Evolutionary conservation across 2,888 invertebrate species (phyloP).

Genomic region (Rambutsinella grinnellia): DNA sequence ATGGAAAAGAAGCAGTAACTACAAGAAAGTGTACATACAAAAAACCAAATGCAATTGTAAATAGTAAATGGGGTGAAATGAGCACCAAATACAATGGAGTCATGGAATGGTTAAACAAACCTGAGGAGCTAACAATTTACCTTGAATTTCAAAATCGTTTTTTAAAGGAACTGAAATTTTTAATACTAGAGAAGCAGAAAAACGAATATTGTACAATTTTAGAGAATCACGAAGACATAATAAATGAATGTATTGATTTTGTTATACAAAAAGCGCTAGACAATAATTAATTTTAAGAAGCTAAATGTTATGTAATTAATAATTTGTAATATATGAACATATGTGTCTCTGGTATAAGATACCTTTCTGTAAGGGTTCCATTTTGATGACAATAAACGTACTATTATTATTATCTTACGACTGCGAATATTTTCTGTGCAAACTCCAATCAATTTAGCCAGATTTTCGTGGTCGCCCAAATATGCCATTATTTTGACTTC

Average conservation of each 20-base stretch:
- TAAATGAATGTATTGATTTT: neutral
- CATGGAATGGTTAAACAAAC: neutral
- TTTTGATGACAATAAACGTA: no score
- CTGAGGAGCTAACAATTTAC: neutral
- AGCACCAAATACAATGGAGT: neutral
- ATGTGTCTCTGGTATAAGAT: no score
- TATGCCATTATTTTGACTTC: slow-evolving; percentile 55
- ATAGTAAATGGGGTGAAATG: neutral
- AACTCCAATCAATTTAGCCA: slow-evolving; percentile 35
- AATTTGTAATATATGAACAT: no score
- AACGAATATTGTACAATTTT: no score
- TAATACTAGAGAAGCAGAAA: neutral
- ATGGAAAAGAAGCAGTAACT: neutral
- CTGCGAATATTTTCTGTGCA: slow-evolving; percentile 31
- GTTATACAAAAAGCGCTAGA: no score
- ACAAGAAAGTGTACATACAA: neutral
- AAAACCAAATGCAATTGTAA: neutral
- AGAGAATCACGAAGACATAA: neutral
- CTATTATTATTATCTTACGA: no score
- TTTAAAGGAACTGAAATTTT: neutral
- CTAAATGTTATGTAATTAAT: neutral
- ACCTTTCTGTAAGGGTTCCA: no score
- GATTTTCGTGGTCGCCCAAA: slow-evolving; percentile 40
- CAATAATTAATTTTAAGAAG: neutral
- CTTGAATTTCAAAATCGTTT: neutral